Evolutionary conservation across 1,140 invertebrate genomes (phyloP).

Genomic region (Lordiphosa collinella): DNA sequence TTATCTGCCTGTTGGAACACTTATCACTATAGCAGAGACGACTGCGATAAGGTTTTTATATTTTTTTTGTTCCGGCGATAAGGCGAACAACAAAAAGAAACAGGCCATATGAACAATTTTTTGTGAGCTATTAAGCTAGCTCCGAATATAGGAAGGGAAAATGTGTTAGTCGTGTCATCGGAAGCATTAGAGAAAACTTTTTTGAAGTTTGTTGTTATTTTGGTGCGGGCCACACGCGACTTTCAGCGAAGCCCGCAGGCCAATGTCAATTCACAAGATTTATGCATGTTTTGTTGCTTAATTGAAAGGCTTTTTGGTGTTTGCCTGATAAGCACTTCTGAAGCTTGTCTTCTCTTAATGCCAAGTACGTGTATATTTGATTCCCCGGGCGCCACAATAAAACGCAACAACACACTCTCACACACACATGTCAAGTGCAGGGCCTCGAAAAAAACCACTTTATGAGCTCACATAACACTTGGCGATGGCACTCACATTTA

Average conservation of each 20-base stretch:
- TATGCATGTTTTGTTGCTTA: slow-evolving; percentile 34
- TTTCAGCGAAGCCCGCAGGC: slow-evolving; percentile 20
- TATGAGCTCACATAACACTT: slow-evolving; percentile 29
- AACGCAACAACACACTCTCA: slow-evolving; percentile 7
- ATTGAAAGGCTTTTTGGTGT: slow-evolving; percentile 51
- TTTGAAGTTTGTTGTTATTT: not conserved
- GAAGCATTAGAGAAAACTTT: slow-evolving; percentile 2
- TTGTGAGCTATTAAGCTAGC: slow-evolving; percentile 2
- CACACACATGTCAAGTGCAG: slow-evolving; percentile 9
- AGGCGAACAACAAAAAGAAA: slow-evolving; percentile 16
- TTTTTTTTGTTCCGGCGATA: slow-evolving; percentile 33
- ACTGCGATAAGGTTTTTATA: slow-evolving; percentile 54
- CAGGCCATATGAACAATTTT: slow-evolving; percentile 7
- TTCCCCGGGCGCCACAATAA: slow-evolving; percentile 18
- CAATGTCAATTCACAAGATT: slow-evolving; percentile 21
- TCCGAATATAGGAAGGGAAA: not conserved
- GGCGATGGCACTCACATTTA: slow-evolving; percentile 37
- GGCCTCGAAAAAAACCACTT: slow-evolving; percentile 12
- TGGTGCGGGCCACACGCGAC: slow-evolving; percentile 22
- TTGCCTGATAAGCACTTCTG: slow-evolving; percentile 38
- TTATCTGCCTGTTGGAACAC: slow-evolving; percentile 53
- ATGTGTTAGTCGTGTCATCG: slow-evolving; percentile 19
- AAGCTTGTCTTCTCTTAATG: slow-evolving; percentile 3
- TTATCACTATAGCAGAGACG: slow-evolving; percentile 51
- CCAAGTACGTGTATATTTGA: not conserved